These are phyloP conservation scores for Bombylius major DNA, from an alignment of 2,888 invertebrate genomes.

Conservation along the genomic window DNA sequence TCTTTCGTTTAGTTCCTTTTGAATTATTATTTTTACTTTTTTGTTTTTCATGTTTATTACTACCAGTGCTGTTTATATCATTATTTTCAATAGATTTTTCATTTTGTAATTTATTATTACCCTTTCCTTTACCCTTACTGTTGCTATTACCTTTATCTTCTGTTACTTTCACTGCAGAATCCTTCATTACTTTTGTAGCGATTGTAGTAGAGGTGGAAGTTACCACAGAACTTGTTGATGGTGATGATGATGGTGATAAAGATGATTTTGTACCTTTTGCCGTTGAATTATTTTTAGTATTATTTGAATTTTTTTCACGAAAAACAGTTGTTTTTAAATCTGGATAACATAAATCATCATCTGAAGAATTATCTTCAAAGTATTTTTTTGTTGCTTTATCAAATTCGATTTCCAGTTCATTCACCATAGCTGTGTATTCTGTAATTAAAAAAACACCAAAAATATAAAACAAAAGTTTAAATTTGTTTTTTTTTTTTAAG, in stretches of 20 bases:
- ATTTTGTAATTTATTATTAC: no score
- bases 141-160: constrained; percentile 25
- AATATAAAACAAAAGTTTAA: background rate
- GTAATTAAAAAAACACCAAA: constrained; percentile 19
- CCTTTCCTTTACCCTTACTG: no score
- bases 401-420: constrained; percentile 68
- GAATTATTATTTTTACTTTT: constrained; percentile 7
- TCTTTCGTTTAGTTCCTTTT: constrained; percentile 26
- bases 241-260: no score
- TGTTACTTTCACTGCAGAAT: constrained; percentile 19
- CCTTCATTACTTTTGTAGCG: constrained; percentile 10
- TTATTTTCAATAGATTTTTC: no score
- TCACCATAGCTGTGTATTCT: constrained; percentile 85
- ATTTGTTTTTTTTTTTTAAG: background rate
- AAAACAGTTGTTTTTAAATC: constrained; percentile 37
- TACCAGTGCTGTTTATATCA: background rate
- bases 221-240: no score
- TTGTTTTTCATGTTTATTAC: constrained; percentile 27
- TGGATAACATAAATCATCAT: constrained; percentile 59
- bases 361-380: constrained; percentile 68
- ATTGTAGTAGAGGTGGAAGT: no score
- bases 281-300: constrained; percentile 24
- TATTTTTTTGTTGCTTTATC: constrained; percentile 71
- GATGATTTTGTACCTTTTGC: constrained; percentile 10
- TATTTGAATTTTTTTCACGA: constrained; percentile 37